phyloP scores from a whole-genome alignment of 2,113 vertebrate genomes.

The Salminus brasiliensis region DNA sequence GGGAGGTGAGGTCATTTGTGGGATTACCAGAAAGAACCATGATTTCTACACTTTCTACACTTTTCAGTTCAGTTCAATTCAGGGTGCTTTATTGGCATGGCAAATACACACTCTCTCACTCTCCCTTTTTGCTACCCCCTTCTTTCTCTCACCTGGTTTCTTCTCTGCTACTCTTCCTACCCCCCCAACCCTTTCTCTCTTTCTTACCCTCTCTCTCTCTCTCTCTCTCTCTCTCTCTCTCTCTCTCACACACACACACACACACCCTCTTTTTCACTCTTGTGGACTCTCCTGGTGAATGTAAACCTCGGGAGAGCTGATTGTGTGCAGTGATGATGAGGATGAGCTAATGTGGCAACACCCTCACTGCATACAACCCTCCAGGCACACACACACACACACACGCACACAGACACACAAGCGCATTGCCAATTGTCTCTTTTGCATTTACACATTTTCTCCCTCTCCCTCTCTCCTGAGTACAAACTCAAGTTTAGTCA shows the following conservation, averaged over 20 bases:
- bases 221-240: constrained; percentile 58
- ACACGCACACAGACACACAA: background rate
- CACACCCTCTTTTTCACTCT: background rate
- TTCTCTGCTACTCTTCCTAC: constrained; percentile 67
- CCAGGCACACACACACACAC: background rate
- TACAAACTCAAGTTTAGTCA: background rate
- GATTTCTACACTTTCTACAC: no score
- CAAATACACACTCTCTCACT: no score
- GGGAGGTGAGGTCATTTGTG: no score
- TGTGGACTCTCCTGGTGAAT: background rate
- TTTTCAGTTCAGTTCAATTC: no score
- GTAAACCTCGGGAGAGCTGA: background rate
- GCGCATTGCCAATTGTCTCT: background rate
- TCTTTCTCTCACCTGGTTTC: no score
- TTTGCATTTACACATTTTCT: background rate
- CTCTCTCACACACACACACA: no score
- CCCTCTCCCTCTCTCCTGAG: background rate
- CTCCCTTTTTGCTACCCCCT: no score
- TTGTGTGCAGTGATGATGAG: background rate
- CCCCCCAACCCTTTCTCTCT: background rate
- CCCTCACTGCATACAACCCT: background rate
- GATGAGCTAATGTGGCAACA: background rate
- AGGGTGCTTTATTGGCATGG: no score
- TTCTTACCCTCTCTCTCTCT: constrained; percentile 56
- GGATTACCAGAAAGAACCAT: no score